Base-by-base conservation (phyloP, 30 jellyfish, hydroid and myxozoan genomes). In the Aurelia aurita region DNA sequence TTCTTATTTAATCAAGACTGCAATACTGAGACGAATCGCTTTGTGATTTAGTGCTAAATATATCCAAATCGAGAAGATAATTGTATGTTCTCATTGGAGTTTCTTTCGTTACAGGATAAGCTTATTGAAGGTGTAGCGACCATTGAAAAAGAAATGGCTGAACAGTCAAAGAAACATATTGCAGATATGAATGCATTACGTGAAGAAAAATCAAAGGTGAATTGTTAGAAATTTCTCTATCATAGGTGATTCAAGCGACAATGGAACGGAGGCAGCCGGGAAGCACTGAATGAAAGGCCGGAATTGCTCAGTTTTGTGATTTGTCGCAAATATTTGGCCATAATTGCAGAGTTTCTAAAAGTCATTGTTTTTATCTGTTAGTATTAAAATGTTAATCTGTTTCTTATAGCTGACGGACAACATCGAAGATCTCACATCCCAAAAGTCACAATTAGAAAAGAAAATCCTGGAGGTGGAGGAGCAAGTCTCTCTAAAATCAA, bases 131-230 rank as follows among this genome's bases (percentile, higher is more conserved):
- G 96, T n/a, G 84, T 87, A 5, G 84, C 98, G 13, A 58, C 90
- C 15, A 31, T 88, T 25, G 96, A 92, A 64, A 87, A 82, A 35
- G 89, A 86, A 51, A 57, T 87, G 87, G 92, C 88, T 4, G 98
- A 62, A 18, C 96, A 91, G 57, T 49, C 85, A 10, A 58, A 68
- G 69, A 73, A 65, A 32, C 79, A 67, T 66, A 2, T 77, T 16
- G 45, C 73, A 11, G 94, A 89, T 13, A n/a, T 89, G 44, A 61
- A 64, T 35, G 67, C 32, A 5, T 20, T 68, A 69, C 66, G 97
- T 6, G 74, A 74, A 19, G 92, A 89, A 59, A 89, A 89, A 45
- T 15, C 82, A 31, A 65, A 89, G 83, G 87, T 82, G 66, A 39
- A 39, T 32, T 13, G 5, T 7, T 35, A 4, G 54, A 11, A 72